Evolutionary conservation across 2,888 invertebrate genomes (phyloP).

Genomic region (Perdita meconis): DNA sequence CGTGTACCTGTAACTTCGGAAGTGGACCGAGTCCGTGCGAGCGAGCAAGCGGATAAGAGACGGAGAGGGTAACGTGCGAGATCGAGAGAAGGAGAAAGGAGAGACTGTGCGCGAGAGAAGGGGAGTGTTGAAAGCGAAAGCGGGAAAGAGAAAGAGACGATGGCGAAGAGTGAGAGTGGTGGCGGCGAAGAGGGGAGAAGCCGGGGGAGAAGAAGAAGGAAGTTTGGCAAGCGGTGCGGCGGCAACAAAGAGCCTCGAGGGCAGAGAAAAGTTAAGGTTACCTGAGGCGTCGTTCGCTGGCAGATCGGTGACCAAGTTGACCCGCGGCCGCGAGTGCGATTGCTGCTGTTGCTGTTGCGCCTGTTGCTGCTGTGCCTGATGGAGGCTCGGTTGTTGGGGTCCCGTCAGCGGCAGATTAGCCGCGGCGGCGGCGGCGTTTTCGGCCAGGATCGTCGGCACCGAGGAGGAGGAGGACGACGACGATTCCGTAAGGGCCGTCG

Average conservation of each 20-base stretch:
- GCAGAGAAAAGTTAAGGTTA: slow-evolving; percentile 71
- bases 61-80: slow-evolving; percentile 1
- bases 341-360: slow-evolving; percentile 60
- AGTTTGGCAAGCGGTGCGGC: slow-evolving; percentile 74
- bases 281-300: slow-evolving; percentile 74
- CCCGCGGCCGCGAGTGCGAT: slow-evolving; percentile 62
- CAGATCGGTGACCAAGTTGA: slow-evolving; percentile 70
- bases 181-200: slow-evolving; percentile 28
- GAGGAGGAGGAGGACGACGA: slow-evolving; percentile 69
- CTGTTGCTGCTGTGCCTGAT: slow-evolving; percentile 63
- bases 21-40: slow-evolving; percentile 34
- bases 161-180: slow-evolving; percentile 49
- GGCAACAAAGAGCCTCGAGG: slow-evolving; percentile 58
- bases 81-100: slow-evolving; percentile 19
- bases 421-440: slow-evolving; percentile 57
- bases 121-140: slow-evolving; percentile 51
- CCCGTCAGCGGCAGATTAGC: slow-evolving; percentile 64
- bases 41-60: slow-evolving; percentile 6
- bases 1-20: slow-evolving; percentile 57
- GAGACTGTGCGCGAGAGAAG: slow-evolving; percentile 41
- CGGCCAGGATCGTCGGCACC: slow-evolving; percentile 64
- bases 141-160: slow-evolving; percentile 55
- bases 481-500: slow-evolving; percentile 71
- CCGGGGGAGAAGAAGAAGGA: slow-evolving; percentile 40
- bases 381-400: slow-evolving; percentile 62